phyloP scores from a whole-genome alignment of 2,113 vertebrate genomes.

The Neotragus pygmaeus region DNA sequence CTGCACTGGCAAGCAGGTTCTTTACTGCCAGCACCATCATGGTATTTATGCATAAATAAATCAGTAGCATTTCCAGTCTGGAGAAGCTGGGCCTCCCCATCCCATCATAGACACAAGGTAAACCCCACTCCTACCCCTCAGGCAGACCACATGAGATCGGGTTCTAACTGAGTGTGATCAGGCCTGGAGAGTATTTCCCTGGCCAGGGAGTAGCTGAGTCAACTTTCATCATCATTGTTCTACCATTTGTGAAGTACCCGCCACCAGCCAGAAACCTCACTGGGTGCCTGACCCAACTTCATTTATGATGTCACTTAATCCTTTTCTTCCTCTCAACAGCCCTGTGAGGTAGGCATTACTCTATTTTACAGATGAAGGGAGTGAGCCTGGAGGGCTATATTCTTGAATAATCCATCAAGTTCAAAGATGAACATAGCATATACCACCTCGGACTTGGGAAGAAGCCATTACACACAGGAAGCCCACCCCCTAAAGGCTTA shows the following conservation, averaged over 20 bases:
- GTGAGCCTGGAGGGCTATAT: background rate
- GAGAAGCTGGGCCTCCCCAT: background rate
- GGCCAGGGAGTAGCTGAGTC: background rate
- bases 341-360: background rate
- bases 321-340: background rate
- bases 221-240: background rate
- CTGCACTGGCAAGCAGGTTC: background rate
- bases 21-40: background rate
- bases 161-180: background rate
- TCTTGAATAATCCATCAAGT: background rate
- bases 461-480: no score
- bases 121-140: background rate
- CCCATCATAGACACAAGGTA: background rate
- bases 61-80: background rate
- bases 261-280: background rate
- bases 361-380: background rate
- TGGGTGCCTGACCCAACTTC: background rate
- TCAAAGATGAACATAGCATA: background rate
- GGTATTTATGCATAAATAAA: background rate
- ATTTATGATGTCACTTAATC: background rate
- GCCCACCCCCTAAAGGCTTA: background rate
- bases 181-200: background rate
- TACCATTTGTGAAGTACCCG: no score
- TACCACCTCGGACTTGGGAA: background rate
- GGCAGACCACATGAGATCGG: background rate